phyloP scores from a whole-genome alignment of 2,888 invertebrate genomes.

The Rhodophaea formosa region DNA sequence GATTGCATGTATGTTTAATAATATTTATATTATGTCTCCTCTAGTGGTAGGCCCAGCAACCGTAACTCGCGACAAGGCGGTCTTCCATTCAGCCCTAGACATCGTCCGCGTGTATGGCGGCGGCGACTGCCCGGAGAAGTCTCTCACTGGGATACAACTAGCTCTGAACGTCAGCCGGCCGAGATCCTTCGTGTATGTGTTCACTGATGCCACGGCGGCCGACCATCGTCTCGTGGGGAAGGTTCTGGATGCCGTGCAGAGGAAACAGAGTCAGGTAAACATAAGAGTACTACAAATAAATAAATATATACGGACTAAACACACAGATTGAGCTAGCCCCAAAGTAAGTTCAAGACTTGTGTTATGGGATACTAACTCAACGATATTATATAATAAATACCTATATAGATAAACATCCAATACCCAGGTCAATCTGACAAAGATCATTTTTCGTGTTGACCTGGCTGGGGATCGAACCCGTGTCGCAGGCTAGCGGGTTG shows the following conservation, averaged over 20 bases:
- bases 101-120: constrained; percentile 84
- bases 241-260: constrained; percentile 85
- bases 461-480: too few species aligned
- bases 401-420: too few species aligned
- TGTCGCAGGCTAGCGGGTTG: too few species aligned
- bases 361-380: too few species aligned
- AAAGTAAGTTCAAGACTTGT: too few species aligned
- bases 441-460: too few species aligned
- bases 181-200: constrained; percentile 86
- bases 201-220: constrained; percentile 87
- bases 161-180: constrained; percentile 84
- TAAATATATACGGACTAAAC: too few species aligned
- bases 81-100: constrained; percentile 79
- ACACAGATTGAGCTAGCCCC: too few species aligned
- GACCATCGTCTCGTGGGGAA: constrained; percentile 83
- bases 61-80: constrained; percentile 82
- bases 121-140: constrained; percentile 88
- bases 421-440: too few species aligned
- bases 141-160: constrained; percentile 83
- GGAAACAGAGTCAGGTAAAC: constrained; percentile 85
- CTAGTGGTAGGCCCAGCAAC: constrained; percentile 84
- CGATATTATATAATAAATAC: too few species aligned
- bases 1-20: too few species aligned
- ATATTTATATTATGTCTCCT: too few species aligned
- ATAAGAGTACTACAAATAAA: neutral